Base-by-base conservation (phyloP, 53 echinoderm and acorn worm genomes). In the Temnopleurus reevesii region DNA sequence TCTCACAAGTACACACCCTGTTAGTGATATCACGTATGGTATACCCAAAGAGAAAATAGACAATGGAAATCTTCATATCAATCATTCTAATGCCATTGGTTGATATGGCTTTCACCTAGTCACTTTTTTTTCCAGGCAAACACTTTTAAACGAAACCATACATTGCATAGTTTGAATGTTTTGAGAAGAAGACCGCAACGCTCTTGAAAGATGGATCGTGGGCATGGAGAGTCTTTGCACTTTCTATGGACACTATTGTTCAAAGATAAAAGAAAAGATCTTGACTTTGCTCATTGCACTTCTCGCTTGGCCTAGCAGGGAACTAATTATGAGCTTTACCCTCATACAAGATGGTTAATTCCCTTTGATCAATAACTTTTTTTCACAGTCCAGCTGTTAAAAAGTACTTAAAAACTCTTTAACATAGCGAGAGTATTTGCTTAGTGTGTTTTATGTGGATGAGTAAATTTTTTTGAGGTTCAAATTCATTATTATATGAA, bases 31-130 rank as follows among this genome's bases (percentile, higher is more conserved):
- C n/a, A n/a, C n/a, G n/a, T 71, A 71, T 71, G 71, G n/a, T n/a
- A n/a, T n/a, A n/a, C n/a, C n/a, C n/a, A n/a, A 38, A 71, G 71
- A 71, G 41, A 71, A 71, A 71, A 71, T 71, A 71, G 71, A 71
- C 71, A 71, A 38, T 71, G 41, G 7, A 41, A 41, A 38, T 71
- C 71, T 41, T 38, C n/a, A 38, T 18, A 71, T 71, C 71, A 38
- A 71, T 71, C 71, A 71, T 21, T 36, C 0, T 43, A 13, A 23
- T 18, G 71, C 41, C 21, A 38, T 71, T 43, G 36, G 71, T 36
- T 71, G 38, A 71, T 23, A 71, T 8, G 41, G 41, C 71, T 38
- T 38, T 41, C 71, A 71, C 41, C 43, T 43, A 41, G 63, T 8
- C 18, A 2, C 19, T 9, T 0, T 31, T 18, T 17, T 18, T 17